Conservation (phyloP, 2,888 invertebrate species). For the Lysandra bellargus region DNA sequence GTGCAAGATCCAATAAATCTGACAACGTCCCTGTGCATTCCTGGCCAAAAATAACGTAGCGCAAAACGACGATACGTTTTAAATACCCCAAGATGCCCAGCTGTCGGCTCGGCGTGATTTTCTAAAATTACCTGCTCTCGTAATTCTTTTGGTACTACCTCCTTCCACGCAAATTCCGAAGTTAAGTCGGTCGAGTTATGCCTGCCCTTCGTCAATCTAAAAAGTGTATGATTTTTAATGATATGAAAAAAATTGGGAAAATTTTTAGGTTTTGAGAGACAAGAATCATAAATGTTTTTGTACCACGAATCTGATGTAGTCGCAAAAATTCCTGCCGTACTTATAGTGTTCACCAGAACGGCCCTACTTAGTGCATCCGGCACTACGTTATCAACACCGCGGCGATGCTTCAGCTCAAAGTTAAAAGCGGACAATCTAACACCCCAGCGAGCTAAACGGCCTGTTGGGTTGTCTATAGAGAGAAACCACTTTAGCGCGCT, state of each 20-base stretch:
- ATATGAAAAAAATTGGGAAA: neutral
- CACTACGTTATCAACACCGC: conserved; percentile 42
- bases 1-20: conserved; percentile 37
- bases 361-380: conserved; percentile 41
- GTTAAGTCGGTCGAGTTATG: neutral
- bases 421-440: conserved; percentile 41
- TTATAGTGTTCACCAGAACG: neutral
- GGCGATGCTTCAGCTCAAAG: conserved; percentile 42
- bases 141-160: neutral
- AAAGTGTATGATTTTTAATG: neutral
- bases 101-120: conserved; percentile 36
- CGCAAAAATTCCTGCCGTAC: neutral
- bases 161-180: neutral
- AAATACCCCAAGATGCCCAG: conserved; percentile 42
- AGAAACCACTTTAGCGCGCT: conserved; percentile 44
- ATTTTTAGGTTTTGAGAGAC: neutral
- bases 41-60: too few species aligned
- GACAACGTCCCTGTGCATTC: too few species aligned
- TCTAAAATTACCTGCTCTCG: neutral
- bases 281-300: neutral
- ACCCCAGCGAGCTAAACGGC: conserved; percentile 44
- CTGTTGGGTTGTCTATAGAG: conserved; percentile 41
- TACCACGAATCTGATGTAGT: neutral
- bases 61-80: conserved; percentile 42
- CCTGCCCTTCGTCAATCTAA: neutral